Base-by-base conservation (phyloP, 2,113 vertebrate genomes). In the Oryctolagus cuniculus region DNA sequence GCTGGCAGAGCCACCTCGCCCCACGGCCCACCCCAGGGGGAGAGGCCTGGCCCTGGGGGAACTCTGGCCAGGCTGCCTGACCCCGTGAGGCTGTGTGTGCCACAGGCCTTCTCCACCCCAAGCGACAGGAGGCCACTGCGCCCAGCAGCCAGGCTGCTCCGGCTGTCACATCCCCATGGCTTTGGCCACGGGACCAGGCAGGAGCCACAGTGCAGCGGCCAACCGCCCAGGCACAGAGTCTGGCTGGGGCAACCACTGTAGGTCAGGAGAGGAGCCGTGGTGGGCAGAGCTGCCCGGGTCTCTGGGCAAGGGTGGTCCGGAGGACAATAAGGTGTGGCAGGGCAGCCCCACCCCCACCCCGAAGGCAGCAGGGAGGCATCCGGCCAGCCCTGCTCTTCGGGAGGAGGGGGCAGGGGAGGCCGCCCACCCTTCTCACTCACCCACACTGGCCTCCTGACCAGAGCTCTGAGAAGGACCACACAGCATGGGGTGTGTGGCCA, bases 1-100 rank as follows among this genome's bases (percentile, higher is more conserved):
- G 19, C n/a, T 24, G 36, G 3, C 51, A 63, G 49, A 7, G 2
- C 10, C 4, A 12, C 22, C 6, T 4, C 1, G 1, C 29, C 44
- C 44, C 3, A 36, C 1, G 38, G 80, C 38, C 21, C 9, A 49
- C 69, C 64, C 79, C 85, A 38, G 0, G 12, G 34, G 27, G 3
- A 78, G 51, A 13, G 0, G 36, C 55, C 55, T 58, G 17, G 55
- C 55, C 44, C 44, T 44, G 44, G 44, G 25, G 21, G 53, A 81
- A 5, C 72, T 24, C 22, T 2, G 7, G 24, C 22, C 31, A 36
- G 22, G 36, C 51, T 16, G 8, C 1, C 13, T 5, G 55, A 36
- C 38, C 74, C 51, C 25, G 17, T 10, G 4, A 6, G 72, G 53
- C 75, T 12, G 3, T 5, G 5, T 19, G 16, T 2, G 1, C 11